Base-by-base conservation (phyloP, 2,888 invertebrate genomes). In the Ophion slaviceki region DNA sequence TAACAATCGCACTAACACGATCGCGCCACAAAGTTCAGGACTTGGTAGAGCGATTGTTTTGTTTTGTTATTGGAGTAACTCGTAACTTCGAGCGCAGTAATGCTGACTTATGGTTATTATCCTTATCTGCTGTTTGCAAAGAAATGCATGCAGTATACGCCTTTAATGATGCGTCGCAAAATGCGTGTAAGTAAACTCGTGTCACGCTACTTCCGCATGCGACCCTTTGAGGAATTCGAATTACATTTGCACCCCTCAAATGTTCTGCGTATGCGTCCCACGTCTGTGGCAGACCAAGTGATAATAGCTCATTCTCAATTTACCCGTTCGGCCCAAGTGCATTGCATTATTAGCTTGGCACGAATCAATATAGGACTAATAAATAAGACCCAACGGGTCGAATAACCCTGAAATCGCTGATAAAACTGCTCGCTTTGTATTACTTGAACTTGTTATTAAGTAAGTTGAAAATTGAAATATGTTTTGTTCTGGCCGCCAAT, bases 71-170 rank as follows among this genome's bases (percentile, higher is more conserved):
- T 0, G 86, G 86, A 2, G 87, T 78, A 3, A 86, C 83, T 14
- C 75, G 67, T 0, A 82, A 82, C 64, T 89, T 89, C 0, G 89
- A 70, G 32, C 84, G 83, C 1, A 88, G 32, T 5, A 89, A 59
- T 40, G 45, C n/a, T 4, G 76, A 59, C 14, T 72, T 45, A 2
- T 36, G 4, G 3, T 74, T 24, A 14, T 53, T 47, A 17, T 72
- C 10, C 6, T 6, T 2, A 72, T 75, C 28, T 2, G 11, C 11
- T 4, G 82, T 45, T 14, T 76, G 61, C 20, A 82, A 6, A 20
- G 1, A 80, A 57, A 88, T 62, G 47, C 81, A 81, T 47, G 84
- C 83, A 8, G 80, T 84, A 59, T 87, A 88, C 10, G 40, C 82
- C 78, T 11, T 84, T 85, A 71, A 83, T 11, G 64, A 64, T 64